Conservation (phyloP, 2,797 vertebrate species). For the Neoniphon sammara region DNA sequence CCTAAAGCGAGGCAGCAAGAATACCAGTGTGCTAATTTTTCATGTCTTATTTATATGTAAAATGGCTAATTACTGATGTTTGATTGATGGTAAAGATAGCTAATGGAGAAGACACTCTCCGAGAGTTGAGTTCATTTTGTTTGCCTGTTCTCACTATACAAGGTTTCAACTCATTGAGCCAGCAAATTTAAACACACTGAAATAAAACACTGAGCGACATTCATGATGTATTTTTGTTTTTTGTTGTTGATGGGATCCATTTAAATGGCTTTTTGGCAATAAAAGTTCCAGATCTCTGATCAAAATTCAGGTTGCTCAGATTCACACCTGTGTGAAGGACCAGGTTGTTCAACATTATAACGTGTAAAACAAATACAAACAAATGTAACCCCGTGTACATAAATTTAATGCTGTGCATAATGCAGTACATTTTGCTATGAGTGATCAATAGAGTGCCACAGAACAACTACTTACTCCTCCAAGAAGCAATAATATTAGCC, state of each 20-base stretch:
- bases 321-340: not conserved
- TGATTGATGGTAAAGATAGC: not conserved
- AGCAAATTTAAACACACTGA: conserved; percentile 1
- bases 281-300: not conserved
- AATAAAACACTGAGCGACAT: not conserved
- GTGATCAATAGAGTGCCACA: not conserved
- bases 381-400: not conserved
- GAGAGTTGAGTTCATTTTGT: not conserved
- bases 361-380: not conserved
- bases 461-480: not conserved
- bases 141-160: not conserved
- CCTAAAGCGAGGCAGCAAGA: too few species aligned
- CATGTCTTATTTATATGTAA: not conserved
- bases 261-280: not conserved
- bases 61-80: not conserved
- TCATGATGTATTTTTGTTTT: not conserved
- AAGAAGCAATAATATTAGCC: not conserved
- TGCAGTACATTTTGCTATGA: not conserved
- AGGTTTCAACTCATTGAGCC: conserved; percentile 24
- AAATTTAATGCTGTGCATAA: not conserved
- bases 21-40: too few species aligned
- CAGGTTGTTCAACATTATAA: not conserved
- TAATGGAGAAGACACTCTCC: not conserved
- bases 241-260: not conserved
- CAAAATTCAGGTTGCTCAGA: not conserved